Base-by-base conservation (phyloP, 2,113 vertebrate species). In the Eptesicus fuscus region DNA sequence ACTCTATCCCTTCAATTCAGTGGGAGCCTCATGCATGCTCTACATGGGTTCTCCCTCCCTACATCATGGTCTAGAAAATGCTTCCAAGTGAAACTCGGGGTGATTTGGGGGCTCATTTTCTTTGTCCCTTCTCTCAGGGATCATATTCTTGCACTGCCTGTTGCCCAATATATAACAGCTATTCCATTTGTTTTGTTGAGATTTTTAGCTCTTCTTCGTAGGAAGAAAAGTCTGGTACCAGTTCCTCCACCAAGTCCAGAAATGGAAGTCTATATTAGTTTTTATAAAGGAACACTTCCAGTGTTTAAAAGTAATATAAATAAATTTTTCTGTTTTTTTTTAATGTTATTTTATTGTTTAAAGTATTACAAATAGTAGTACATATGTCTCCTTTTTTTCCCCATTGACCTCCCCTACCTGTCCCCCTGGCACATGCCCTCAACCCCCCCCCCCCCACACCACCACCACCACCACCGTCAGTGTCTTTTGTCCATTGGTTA, bases 271-370 rank as follows among this genome's bases (percentile, higher is more conserved):
- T 83, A 47, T 84, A 28, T 71, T 42, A 63, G 59, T 32, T 71
- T 71, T 70, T 67, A 74, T 71, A 92, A 84, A 93, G 47, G 20
- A 95, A 90, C 88, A 40, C 6, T 61, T 77, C 18, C 14, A 49
- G 22, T 73, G 30, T 94, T 88, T 85, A 67, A 93, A 92, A 86
- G 73, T 77, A 95, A 86, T 12, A 40, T 70, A 90, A 87, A 73
- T 49, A 83, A 95, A 87, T 71, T 77, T 17, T 85, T 47, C 47
- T 88, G 49, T 49, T 17, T 51, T 51, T 51, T 42, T 51, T 51
- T 5, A 51, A 51, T 51, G 49, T 51, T 51, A 51, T 51, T 51
- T 51, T 51, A 51, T 51, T 51, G 49, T 18, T 51, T 51, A 51
- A 51, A 51, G 49, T 51, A 51, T 51, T 51, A 51, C 16, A 51